Percentiles rank a stretch among this genome's conserved stretches.
Evolutionary conservation across 2,888 invertebrate species (phyloP).

Genomic region (Microplitis manilae): DNA sequence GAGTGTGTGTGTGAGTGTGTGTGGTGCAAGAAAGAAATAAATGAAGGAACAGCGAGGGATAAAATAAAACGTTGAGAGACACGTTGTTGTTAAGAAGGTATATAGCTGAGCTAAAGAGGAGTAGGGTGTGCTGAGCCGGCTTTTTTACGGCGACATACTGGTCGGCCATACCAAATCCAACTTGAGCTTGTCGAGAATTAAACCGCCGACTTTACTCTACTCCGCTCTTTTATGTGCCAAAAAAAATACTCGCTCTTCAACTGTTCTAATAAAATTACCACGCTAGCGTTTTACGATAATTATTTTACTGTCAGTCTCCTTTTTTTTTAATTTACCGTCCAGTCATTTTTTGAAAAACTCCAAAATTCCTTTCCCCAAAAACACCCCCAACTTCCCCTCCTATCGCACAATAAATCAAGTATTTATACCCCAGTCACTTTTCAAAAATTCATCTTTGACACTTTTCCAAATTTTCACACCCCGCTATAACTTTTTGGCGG

Average conservation of each 20-base stretch:
- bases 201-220: background rate
- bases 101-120: constrained; percentile 33
- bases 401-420: no score
- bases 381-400: no score
- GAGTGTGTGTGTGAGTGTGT: background rate
- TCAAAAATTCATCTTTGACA: no score
- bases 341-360: no score
- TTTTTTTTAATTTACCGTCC: no score
- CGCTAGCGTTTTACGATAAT: constrained; percentile 33
- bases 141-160: constrained; percentile 68
- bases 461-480: no score
- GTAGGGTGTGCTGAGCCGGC: constrained; percentile 58
- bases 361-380: no score
- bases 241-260: no score
- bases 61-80: constrained; percentile 38
- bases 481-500: no score
- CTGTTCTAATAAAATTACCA: constrained; percentile 23
- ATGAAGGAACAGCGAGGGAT: constrained; percentile 15
- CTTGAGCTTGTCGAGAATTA: constrained; percentile 24
- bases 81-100: constrained; percentile 33
- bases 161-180: constrained; percentile 61
- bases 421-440: no score
- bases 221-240: background rate
- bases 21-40: constrained; percentile 21
- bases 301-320: background rate